phyloP scores from a whole-genome alignment of 2,888 invertebrate genomes.

The Vandiemenella viatica region DNA sequence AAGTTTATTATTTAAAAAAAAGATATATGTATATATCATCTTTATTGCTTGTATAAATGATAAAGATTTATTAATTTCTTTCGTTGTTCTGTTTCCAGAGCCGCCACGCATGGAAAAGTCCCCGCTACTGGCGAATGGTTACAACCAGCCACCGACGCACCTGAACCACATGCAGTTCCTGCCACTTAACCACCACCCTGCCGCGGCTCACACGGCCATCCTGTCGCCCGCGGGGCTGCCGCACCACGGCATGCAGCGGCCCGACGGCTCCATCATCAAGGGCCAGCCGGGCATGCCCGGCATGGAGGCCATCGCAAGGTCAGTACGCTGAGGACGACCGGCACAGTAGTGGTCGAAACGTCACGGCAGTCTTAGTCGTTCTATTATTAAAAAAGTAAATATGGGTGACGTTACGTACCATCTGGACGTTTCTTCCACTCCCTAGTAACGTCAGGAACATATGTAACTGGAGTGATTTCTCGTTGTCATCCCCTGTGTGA shows the following conservation, averaged over 20 bases:
- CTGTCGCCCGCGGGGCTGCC: constrained; percentile 79
- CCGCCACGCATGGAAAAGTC: constrained; percentile 83
- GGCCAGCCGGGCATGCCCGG: constrained; percentile 62
- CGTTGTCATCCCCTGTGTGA: too few species aligned
- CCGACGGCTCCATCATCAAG: constrained; percentile 70
- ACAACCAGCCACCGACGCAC: constrained; percentile 84
- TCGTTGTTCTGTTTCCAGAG: constrained; percentile 44
- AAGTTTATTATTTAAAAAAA: too few species aligned
- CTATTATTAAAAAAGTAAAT: too few species aligned
- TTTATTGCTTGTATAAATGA: too few species aligned
- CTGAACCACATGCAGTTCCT: constrained; percentile 89
- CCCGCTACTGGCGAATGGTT: constrained; percentile 80
- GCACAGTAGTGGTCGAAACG: neutral
- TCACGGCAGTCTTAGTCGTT: too few species aligned
- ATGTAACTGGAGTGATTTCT: too few species aligned
- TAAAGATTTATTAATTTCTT: too few species aligned
- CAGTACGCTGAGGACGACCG: neutral
- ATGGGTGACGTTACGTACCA: too few species aligned
- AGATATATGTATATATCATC: too few species aligned
- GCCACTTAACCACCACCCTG: constrained; percentile 57
- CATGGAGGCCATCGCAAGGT: constrained; percentile 85
- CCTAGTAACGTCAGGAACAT: too few species aligned
- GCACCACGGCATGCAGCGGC: constrained; percentile 55
- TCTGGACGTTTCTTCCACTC: too few species aligned
- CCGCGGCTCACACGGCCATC: constrained; percentile 50